phyloP scores from a whole-genome alignment of 1,140 invertebrate genomes.

The Cardiocondyla obscurior region DNA sequence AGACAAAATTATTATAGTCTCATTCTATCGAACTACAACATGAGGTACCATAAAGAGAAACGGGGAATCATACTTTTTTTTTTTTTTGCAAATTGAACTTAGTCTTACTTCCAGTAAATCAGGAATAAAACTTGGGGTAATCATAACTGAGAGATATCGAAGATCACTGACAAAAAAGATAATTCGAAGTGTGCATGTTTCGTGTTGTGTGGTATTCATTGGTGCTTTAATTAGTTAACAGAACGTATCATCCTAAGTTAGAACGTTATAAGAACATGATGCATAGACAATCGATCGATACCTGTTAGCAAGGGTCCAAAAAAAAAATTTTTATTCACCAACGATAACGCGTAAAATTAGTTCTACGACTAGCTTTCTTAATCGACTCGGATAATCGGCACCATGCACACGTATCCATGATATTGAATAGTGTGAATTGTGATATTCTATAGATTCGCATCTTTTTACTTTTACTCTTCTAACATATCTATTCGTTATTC shows the following conservation, averaged over 20 bases:
- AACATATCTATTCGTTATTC: neutral
- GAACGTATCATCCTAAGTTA: slow-evolving; percentile 63
- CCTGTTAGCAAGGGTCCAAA: slow-evolving; percentile 65
- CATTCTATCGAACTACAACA: slow-evolving; percentile 52
- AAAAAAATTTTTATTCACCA: slow-evolving; percentile 14
- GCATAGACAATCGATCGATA: slow-evolving; percentile 75
- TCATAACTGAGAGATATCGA: slow-evolving; percentile 54
- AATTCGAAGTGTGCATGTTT: slow-evolving; percentile 76
- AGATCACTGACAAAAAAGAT: slow-evolving; percentile 58
- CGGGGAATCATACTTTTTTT: slow-evolving; percentile 45
- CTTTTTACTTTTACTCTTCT: neutral
- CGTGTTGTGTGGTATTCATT: slow-evolving; percentile 77
- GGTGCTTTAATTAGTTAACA: slow-evolving; percentile 67
- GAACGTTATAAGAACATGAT: slow-evolving; percentile 67
- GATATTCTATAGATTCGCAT: neutral
- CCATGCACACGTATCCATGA: neutral
- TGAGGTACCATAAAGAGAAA: slow-evolving; percentile 27
- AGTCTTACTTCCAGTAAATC: slow-evolving; percentile 58
- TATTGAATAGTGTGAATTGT: neutral
- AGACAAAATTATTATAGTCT: slow-evolving; percentile 65
- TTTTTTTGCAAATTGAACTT: slow-evolving; percentile 50
- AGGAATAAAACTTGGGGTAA: slow-evolving; percentile 60
- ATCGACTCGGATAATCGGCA: neutral
- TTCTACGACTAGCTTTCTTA: neutral
- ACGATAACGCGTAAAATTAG: neutral